Evolutionary conservation across 2,113 vertebrate species (phyloP).

Genomic region (Charina bottae): DNA sequence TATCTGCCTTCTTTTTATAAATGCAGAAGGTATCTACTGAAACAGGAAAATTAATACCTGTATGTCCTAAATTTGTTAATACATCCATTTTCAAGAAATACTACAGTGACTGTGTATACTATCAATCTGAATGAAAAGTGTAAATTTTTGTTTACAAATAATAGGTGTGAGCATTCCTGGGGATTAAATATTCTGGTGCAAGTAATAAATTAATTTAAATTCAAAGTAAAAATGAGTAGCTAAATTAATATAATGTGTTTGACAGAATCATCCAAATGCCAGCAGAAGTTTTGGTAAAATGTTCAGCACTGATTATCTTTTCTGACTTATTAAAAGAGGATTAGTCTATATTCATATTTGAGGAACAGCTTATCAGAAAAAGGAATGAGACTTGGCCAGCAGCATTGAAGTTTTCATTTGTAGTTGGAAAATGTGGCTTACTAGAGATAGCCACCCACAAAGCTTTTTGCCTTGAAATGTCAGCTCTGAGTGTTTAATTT

Average conservation of each 20-base stretch:
- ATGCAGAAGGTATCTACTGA: constrained; percentile 9
- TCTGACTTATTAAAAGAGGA: constrained; percentile 86
- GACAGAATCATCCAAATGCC: constrained; percentile 68
- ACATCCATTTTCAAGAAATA: constrained; percentile 17
- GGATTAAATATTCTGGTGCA: constrained; percentile 56
- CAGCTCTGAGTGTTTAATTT: constrained; percentile 55
- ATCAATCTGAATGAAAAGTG: constrained; percentile 46
- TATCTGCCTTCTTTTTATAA: background rate
- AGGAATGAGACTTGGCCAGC: constrained; percentile 73
- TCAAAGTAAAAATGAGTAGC: constrained; percentile 49
- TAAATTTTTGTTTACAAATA: constrained; percentile 51
- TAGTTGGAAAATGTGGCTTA: constrained; percentile 82
- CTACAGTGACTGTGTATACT: constrained; percentile 13
- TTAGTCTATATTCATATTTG: constrained; percentile 88
- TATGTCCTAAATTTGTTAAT: background rate
- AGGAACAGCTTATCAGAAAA: constrained; percentile 83
- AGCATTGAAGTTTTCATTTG: constrained; percentile 84
- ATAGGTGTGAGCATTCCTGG: constrained; percentile 36
- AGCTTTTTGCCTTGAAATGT: constrained; percentile 70
- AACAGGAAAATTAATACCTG: constrained; percentile 8
- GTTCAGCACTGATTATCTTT: constrained; percentile 85
- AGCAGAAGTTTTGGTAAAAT: constrained; percentile 82
- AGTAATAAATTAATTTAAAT: constrained; percentile 49
- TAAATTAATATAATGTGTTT: constrained; percentile 74
- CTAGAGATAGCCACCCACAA: constrained; percentile 81